Percentiles rank a stretch among this genome's conserved stretches.
phyloP scores from a whole-genome alignment of 2,113 vertebrate genomes.

The Callithrix jacchus region DNA sequence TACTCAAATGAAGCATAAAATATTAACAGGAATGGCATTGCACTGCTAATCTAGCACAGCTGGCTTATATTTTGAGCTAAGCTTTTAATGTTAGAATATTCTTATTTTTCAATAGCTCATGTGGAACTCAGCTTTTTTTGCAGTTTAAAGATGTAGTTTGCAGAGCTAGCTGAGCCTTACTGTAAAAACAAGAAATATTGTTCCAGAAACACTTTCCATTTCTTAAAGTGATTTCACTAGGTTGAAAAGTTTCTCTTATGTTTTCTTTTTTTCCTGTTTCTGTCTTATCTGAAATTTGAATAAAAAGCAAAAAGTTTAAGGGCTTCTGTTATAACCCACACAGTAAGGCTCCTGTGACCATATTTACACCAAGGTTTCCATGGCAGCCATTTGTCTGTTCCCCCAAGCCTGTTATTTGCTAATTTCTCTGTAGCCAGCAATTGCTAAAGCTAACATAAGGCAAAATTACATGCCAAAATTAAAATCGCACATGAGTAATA shows the following conservation, averaged over 20 bases:
- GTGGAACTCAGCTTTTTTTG: background rate
- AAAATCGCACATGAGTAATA: background rate
- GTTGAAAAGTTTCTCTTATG: background rate
- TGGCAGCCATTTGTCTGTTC: background rate
- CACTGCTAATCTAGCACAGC: background rate
- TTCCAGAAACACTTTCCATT: background rate
- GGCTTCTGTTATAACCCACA: background rate
- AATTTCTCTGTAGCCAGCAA: background rate
- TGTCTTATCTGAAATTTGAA: slow-evolving; percentile 3
- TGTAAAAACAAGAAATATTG: background rate
- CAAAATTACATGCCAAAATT: background rate
- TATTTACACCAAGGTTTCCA: slow-evolving; percentile 1
- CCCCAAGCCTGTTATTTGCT: background rate
- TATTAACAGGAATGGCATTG: background rate
- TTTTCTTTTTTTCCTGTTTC: background rate
- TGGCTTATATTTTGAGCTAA: background rate
- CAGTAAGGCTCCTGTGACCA: background rate
- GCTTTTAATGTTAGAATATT: background rate
- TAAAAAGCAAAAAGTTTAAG: background rate
- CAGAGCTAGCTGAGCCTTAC: background rate
- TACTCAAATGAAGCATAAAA: background rate
- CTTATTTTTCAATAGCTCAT: background rate
- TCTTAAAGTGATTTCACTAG: background rate
- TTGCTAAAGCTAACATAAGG: background rate
- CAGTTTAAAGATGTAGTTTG: background rate